Evolutionary conservation across 2,113 vertebrate genomes (phyloP).

Genomic region (Pungitius pungitius): DNA sequence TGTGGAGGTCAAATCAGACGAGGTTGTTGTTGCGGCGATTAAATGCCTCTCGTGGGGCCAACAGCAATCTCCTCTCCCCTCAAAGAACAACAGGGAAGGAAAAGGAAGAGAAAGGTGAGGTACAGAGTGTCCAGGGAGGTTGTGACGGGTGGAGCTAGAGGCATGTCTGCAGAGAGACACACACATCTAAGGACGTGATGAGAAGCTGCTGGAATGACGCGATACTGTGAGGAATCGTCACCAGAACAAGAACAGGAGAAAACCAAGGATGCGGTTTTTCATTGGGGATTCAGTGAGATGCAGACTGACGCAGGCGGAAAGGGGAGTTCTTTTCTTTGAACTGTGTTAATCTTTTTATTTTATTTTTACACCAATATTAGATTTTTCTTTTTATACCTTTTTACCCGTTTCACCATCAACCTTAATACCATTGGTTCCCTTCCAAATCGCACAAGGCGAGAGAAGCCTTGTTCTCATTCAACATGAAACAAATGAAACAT

Average conservation of each 20-base stretch:
- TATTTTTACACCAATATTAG: not conserved
- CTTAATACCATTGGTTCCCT: not conserved
- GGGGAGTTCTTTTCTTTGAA: not conserved
- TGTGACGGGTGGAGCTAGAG: slow-evolving; percentile 22
- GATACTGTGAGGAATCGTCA: not conserved
- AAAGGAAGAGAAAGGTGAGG: not conserved
- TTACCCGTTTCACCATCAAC: not conserved
- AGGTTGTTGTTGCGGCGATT: slow-evolving; percentile 36
- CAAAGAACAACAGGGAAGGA: too few relatives aligned
- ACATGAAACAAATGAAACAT: slow-evolving; percentile 14
- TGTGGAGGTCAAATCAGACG: slow-evolving; percentile 11
- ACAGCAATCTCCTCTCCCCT: too few relatives aligned
- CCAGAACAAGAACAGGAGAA: slow-evolving; percentile 9
- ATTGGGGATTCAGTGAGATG: slow-evolving; percentile 16
- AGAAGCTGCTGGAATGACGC: slow-evolving; percentile 24
- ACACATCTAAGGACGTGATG: slow-evolving; percentile 40
- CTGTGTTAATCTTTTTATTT: not conserved
- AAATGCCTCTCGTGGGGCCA: too few relatives aligned
- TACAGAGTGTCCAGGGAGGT: not conserved
- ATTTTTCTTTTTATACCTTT: not conserved
- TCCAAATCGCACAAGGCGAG: not conserved
- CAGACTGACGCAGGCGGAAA: not conserved
- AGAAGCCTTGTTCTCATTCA: slow-evolving; percentile 9
- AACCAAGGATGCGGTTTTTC: slow-evolving; percentile 8
- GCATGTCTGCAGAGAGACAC: slow-evolving; percentile 8